Conservation (phyloP, 2,113 vertebrate species). For the Gymnocephalus cernua region DNA sequence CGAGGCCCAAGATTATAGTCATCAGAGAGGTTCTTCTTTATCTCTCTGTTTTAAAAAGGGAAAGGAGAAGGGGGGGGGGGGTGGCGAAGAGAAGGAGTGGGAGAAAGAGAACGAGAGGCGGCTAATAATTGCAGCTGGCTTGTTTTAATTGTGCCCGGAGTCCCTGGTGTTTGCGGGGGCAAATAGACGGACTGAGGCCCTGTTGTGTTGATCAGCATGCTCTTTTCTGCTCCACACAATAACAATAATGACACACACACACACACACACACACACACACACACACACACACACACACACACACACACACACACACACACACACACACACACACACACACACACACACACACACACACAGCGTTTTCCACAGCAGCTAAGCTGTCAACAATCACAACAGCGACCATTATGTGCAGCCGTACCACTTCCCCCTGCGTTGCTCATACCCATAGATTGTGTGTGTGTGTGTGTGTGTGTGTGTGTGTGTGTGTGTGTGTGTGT, state of each 20-base stretch:
- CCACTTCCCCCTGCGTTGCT: conserved; percentile 12
- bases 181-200: conserved; percentile 39
- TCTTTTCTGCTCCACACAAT: conserved; percentile 63
- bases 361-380: conserved; percentile 47
- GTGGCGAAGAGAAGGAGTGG: conserved; percentile 19
- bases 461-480: neutral
- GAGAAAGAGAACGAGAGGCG: conserved; percentile 13
- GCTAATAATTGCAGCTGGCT: conserved; percentile 75
- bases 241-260: conserved; percentile 57
- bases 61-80: neutral
- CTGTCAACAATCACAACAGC: conserved; percentile 63
- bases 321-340: conserved; percentile 49
- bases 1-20: conserved; percentile 48
- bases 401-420: conserved; percentile 35
- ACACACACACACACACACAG: neutral
- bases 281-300: neutral
- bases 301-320: conserved; percentile 33
- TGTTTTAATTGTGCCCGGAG: conserved; percentile 70
- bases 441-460: conserved; percentile 18
- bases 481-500: neutral
- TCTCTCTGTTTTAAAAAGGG: conserved; percentile 55
- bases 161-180: conserved; percentile 65
- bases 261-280: conserved; percentile 49
- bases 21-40: conserved; percentile 57
- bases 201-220: conserved; percentile 55